Evolutionary conservation across 2,113 vertebrate species (phyloP).

Genomic region (Lamprotornis superbus): DNA sequence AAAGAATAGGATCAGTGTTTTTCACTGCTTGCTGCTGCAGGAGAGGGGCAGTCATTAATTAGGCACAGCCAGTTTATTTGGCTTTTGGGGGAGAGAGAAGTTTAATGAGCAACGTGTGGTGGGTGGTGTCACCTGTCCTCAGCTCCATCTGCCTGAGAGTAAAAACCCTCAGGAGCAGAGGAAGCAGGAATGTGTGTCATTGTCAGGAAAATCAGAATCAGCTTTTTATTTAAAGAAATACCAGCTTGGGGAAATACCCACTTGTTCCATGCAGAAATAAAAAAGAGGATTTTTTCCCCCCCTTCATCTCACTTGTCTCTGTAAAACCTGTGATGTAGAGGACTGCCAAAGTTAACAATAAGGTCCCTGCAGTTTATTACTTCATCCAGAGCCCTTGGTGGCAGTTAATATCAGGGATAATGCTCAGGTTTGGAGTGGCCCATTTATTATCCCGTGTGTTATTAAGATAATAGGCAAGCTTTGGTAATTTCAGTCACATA

Average conservation of each 20-base stretch:
- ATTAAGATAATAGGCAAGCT: constrained; percentile 70
- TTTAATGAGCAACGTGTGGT: rapidly evolving
- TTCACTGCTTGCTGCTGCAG: not conserved
- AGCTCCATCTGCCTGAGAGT: not conserved
- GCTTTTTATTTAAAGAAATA: not conserved
- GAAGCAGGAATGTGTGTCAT: not conserved
- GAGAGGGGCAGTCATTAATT: not conserved
- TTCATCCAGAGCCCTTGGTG: constrained; percentile 52
- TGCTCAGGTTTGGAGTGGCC: constrained; percentile 34
- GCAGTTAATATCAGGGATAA: constrained; percentile 63
- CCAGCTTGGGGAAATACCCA: not conserved
- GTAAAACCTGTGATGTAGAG: not conserved
- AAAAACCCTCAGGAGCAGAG: not conserved
- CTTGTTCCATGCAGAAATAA: not conserved
- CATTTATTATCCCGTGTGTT: constrained; percentile 71
- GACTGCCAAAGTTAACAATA: constrained; percentile 32
- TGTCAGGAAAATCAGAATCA: not conserved
- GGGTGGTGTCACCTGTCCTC: not conserved
- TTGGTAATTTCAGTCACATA: constrained; percentile 70
- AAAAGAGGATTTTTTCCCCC: not conserved
- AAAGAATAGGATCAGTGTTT: not conserved
- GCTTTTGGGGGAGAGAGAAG: not conserved
- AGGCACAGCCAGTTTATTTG: not conserved
- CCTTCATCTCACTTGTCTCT: not conserved
- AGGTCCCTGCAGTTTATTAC: constrained; percentile 46